Evolutionary conservation across 2,888 invertebrate species (phyloP), one percentile per base, ranked within the genome.

Genomic region (Teleiodes luculella): DNA sequence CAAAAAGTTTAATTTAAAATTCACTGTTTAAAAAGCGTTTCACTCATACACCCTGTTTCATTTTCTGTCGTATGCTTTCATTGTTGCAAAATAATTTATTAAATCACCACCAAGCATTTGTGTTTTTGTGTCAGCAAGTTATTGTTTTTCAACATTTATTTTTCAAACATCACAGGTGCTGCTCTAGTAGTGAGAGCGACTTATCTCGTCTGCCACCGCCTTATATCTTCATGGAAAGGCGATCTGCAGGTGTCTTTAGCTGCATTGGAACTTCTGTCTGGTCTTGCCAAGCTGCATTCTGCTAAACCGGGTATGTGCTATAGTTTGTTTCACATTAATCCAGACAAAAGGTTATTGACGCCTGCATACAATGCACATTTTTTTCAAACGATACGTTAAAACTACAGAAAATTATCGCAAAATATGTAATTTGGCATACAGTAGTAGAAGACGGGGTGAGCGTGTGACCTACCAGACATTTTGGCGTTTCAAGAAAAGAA

Each of bases 221-320:
- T 98, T 56, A 98, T 98, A 74, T 97, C 97, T 0, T 96, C 97
- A 0, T 98, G 98, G 98, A 98, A 97, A 86, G 95, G 96, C 0
- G 98, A 98, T 83, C 89, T 98, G 57, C 97, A 97, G 76, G 96
- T 98, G 36, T 98, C 98, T 0, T 84, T 98, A 54, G 98, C 98
- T 0, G 98, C 98, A 0, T 86, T 98, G 59, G 98, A 98, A 80
- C 91, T 98, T 52, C 90, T 98, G 0, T 95, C 96, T 5, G 97
- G 97, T 7, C 91, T 98, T 51, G 98, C 98, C 16, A 93, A 97
- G 68, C 92, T 97, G n/a, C 94, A 95, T 66, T 95, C 97, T 55
- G 93, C 94, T 37, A 96, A 96, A 78, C 95, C 96, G 85, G 97
- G 97, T 97, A 83, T 6, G 49, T n/a, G n/a, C n/a, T n/a, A n/a